Evolutionary conservation across 1,140 invertebrate genomes (phyloP).

Genomic region (Drosophila eugracilis): DNA sequence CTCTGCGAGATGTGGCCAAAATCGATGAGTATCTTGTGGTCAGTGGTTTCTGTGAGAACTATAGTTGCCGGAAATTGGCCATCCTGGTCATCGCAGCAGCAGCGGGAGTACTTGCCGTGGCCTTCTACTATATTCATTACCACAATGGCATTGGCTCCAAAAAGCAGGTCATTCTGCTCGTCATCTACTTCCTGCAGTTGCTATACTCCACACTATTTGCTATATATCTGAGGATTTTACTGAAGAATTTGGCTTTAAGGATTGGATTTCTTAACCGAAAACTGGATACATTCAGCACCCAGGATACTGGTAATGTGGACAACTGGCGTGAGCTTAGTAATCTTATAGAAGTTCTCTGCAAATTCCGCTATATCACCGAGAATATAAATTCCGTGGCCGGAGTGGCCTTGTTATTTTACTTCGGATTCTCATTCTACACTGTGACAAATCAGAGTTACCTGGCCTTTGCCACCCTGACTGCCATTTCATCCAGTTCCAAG

Average conservation of each 20-base stretch:
- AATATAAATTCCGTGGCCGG: conserved; percentile 64
- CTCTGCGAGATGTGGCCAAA: conserved; percentile 47
- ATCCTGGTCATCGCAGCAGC: conserved; percentile 24
- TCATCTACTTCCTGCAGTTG: conserved; percentile 60
- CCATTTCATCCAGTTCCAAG: conserved; percentile 1
- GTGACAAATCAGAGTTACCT: conserved; percentile 74
- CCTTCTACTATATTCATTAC: conserved; percentile 66
- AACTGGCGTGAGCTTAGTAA: conserved; percentile 68
- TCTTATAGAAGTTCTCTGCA: conserved; percentile 70
- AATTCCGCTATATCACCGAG: conserved; percentile 70
- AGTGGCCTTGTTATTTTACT: conserved; percentile 62
- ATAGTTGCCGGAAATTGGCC: conserved; percentile 49
- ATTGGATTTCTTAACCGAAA: conserved; percentile 58
- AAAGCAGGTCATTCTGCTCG: conserved; percentile 36
- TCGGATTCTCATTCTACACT: conserved; percentile 73
- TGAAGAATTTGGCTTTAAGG: conserved; percentile 48
- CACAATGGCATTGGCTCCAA: conserved; percentile 30
- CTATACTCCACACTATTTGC: conserved; percentile 63
- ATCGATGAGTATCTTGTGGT: conserved; percentile 57
- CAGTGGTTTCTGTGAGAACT: conserved; percentile 39
- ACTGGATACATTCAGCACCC: conserved; percentile 46
- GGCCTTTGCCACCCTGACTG: conserved; percentile 63
- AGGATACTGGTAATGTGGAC: conserved; percentile 19
- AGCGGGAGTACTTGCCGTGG: conserved; percentile 45
- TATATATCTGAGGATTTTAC: conserved; percentile 52